Conservation (phyloP, 2,113 vertebrate species). For the Tylochromis polylepis region DNA sequence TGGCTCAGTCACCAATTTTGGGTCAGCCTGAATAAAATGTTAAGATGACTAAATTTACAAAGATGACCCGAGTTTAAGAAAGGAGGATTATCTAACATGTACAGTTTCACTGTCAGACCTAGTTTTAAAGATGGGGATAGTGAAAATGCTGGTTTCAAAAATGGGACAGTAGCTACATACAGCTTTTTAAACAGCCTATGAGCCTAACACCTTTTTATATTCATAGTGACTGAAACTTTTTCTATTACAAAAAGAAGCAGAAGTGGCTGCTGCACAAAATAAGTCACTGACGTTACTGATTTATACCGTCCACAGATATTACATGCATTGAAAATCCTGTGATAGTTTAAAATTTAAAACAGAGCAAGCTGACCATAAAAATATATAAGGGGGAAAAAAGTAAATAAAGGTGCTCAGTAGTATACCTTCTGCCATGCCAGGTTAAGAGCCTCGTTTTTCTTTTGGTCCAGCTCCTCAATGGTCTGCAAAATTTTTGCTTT, state of each 20-base stretch:
- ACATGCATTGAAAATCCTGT: background rate
- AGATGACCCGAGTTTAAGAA: background rate
- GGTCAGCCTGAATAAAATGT: background rate
- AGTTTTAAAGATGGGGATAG: background rate
- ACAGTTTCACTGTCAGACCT: background rate
- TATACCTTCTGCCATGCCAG: slow-evolving; percentile 92
- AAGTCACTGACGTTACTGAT: background rate
- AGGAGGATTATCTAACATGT: background rate
- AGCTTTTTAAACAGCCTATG: background rate
- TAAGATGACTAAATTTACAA: background rate
- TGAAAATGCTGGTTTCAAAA: too few relatives aligned
- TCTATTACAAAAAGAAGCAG: background rate
- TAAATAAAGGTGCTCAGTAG: background rate
- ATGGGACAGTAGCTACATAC: too few relatives aligned
- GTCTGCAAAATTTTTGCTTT: slow-evolving; percentile 87
- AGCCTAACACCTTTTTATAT: background rate
- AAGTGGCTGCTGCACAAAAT: background rate
- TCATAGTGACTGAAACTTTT: background rate
- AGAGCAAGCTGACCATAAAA: background rate
- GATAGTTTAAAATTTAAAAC: background rate
- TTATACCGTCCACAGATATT: background rate
- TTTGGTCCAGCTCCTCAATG: slow-evolving; percentile 90
- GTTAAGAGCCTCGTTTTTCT: slow-evolving; percentile 86
- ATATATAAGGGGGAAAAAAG: background rate
- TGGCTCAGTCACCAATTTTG: background rate